Evolutionary conservation across 1,140 invertebrate genomes (phyloP).

Genomic region (Philopotamus ludificatus): DNA sequence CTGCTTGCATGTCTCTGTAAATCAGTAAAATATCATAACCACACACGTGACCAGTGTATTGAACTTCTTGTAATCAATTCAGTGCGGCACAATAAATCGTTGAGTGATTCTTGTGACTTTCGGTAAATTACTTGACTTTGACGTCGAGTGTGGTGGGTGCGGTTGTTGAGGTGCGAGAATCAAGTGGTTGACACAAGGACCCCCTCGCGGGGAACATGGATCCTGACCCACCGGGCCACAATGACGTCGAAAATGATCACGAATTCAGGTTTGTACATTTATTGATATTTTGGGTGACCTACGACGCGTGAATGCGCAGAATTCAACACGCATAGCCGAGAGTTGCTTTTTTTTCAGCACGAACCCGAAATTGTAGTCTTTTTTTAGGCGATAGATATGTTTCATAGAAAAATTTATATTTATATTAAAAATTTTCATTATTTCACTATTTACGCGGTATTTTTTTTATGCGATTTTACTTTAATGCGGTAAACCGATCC

Average conservation of each 20-base stretch:
- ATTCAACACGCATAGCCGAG: not conserved
- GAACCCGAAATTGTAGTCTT: not conserved
- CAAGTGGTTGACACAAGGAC: no score
- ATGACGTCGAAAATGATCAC: constrained; percentile 34
- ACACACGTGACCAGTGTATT: no score
- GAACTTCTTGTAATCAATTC: no score
- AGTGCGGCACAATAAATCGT: no score
- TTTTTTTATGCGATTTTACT: no score
- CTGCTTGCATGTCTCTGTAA: no score
- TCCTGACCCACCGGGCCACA: constrained; percentile 35
- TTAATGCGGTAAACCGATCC: not conserved
- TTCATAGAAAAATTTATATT: not conserved
- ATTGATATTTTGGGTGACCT: not conserved
- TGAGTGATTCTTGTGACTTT: no score
- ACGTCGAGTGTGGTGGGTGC: no score
- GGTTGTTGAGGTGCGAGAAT: no score
- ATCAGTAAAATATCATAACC: no score
- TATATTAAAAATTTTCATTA: not conserved
- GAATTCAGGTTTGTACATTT: constrained; percentile 34
- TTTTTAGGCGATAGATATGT: not conserved
- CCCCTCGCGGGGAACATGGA: constrained; percentile 35
- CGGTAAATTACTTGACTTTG: no score
- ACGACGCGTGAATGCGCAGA: not conserved
- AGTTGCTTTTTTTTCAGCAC: not conserved
- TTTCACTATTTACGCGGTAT: not conserved